Evolutionary conservation across 2,113 vertebrate genomes (phyloP).

Genomic region (Pantherophis guttatus): DNA sequence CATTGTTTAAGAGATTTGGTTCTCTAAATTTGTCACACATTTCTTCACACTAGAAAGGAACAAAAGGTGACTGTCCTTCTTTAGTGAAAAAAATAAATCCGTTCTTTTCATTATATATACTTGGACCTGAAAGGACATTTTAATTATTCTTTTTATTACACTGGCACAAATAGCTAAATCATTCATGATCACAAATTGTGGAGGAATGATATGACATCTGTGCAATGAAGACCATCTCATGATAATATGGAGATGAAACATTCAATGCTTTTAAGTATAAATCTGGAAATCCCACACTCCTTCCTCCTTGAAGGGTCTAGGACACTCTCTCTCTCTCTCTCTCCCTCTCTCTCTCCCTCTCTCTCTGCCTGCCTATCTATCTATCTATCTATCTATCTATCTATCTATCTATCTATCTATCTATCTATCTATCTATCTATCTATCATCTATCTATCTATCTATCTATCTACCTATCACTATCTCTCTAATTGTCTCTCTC

Average conservation of each 20-base stretch:
- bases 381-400: too few relatives aligned
- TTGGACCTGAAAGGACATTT: background rate
- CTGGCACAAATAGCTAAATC: slow-evolving; percentile 11
- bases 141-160: background rate
- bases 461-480: too few relatives aligned
- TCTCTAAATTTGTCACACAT: background rate
- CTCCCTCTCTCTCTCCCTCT: too few relatives aligned
- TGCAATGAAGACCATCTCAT: background rate
- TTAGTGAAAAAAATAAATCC: background rate
- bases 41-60: background rate
- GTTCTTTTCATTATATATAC: background rate
- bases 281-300: too few relatives aligned
- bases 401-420: too few relatives aligned
- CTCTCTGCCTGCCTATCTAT: too few relatives aligned
- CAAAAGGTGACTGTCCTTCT: background rate
- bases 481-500: too few relatives aligned
- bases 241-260: background rate
- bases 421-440: too few relatives aligned
- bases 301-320: too few relatives aligned
- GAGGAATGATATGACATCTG: slow-evolving; percentile 18
- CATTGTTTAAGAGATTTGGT: background rate
- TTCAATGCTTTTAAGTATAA: too few relatives aligned
- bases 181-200: background rate
- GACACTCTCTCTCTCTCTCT: too few relatives aligned
- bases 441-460: too few relatives aligned